Percentiles rank a stretch among this genome's conserved stretches.
Conservation (phyloP, 2,113 vertebrate species). For the Lampris incognitus region DNA sequence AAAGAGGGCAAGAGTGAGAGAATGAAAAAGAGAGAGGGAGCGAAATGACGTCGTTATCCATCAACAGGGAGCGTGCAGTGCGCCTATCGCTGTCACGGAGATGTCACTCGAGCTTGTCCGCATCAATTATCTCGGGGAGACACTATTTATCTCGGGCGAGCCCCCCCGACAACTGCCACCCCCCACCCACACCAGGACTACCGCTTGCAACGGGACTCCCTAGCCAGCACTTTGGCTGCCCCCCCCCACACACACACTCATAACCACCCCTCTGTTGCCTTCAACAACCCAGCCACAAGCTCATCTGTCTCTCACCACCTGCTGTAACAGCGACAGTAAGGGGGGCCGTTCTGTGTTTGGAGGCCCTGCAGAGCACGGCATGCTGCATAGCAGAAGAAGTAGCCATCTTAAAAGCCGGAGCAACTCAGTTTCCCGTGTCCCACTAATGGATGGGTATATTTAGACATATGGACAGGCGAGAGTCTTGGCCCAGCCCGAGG, state of each 20-base stretch:
- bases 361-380: constrained; percentile 71
- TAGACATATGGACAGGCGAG: constrained; percentile 70
- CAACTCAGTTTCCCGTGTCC: constrained; percentile 59
- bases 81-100: constrained; percentile 66
- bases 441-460: constrained; percentile 77
- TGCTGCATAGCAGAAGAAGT: constrained; percentile 55
- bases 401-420: constrained; percentile 71
- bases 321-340: constrained; percentile 68
- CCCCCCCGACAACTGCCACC: constrained; percentile 23
- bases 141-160: constrained; percentile 40
- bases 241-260: constrained; percentile 14
- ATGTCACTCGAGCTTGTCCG: constrained; percentile 71
- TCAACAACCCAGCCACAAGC: constrained; percentile 33
- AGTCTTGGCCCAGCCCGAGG: constrained; percentile 57
- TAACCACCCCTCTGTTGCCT: constrained; percentile 14
- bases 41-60: constrained; percentile 67
- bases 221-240: constrained; percentile 16
- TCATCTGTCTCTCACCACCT: constrained; percentile 57
- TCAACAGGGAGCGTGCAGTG: constrained; percentile 47
- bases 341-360: constrained; percentile 54
- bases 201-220: constrained; percentile 11
- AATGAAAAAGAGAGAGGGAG: constrained; percentile 43
- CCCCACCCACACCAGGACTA: constrained; percentile 16
- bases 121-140: constrained; percentile 70
- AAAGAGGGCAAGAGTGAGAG: neutral